Percentiles rank a stretch among this genome's conserved stretches.
Conservation (phyloP, 2,113 vertebrate species). For the Galeopterus variegatus region DNA sequence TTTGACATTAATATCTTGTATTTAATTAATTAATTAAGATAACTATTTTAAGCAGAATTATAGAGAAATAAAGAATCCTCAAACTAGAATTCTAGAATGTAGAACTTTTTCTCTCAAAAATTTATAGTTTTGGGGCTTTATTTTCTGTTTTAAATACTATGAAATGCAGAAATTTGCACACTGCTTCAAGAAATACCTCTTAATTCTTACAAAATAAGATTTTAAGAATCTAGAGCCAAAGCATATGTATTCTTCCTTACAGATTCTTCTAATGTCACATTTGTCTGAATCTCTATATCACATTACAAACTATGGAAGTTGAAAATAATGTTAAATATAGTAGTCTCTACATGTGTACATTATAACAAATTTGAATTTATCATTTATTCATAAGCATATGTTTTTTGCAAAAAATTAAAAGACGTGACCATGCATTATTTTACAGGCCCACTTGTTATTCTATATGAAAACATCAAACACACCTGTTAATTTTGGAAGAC, state of each 20-base stretch:
- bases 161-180: not conserved
- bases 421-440: no score
- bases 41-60: not conserved
- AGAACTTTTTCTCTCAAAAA: not conserved
- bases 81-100: not conserved
- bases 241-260: not conserved
- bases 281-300: not conserved
- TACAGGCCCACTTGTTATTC: not conserved
- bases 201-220: not conserved
- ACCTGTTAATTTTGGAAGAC: not conserved
- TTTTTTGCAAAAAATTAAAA: not conserved
- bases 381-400: not conserved
- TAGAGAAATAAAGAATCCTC: not conserved
- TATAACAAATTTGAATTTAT: not conserved
- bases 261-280: not conserved
- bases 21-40: not conserved
- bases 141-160: not conserved
- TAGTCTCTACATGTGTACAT: not conserved
- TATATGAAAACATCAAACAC: not conserved
- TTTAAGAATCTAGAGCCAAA: not conserved
- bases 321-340: not conserved
- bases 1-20: not conserved
- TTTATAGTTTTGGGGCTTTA: not conserved
- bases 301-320: not conserved
- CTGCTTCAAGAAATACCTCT: not conserved